These are phyloP conservation scores for Patella depressa DNA, from an alignment of 2,888 invertebrate genomes.

Conservation along the genomic window DNA sequence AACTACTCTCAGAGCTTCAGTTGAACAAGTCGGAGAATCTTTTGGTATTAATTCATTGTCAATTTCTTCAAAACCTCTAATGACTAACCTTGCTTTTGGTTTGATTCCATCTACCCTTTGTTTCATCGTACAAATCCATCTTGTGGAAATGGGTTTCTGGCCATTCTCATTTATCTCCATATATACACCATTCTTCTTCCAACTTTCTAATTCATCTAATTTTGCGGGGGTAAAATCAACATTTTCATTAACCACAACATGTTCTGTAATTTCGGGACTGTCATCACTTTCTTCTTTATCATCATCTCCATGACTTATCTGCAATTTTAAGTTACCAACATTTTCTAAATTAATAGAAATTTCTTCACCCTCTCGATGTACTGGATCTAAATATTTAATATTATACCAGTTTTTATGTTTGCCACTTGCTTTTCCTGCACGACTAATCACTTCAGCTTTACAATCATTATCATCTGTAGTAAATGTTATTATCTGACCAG, in stretches of 20 bases:
- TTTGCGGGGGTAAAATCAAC: neutral
- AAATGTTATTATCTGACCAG: neutral
- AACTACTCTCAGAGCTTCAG: slow-evolving; percentile 17
- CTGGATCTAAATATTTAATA: neutral
- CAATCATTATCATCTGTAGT: slow-evolving; percentile 10
- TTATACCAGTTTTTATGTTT: slow-evolving; percentile 22
- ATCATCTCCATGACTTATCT: neutral
- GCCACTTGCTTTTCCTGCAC: slow-evolving; percentile 19
- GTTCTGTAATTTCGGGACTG: neutral
- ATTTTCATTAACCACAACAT: neutral
- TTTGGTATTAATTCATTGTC: neutral
- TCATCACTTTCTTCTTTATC: neutral
- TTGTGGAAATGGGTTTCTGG: slow-evolving; percentile 14
- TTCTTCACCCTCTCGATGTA: neutral
- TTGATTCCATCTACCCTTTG: slow-evolving; percentile 3
- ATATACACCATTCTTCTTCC: slow-evolving; percentile 9
- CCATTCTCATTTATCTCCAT: neutral
- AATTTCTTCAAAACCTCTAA: slow-evolving; percentile 26
- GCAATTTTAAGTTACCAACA: neutral
- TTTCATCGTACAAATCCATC: slow-evolving; percentile 25
- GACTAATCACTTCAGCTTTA: slow-evolving; percentile 14
- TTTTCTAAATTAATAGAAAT: neutral
- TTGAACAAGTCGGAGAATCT: slow-evolving; percentile 22
- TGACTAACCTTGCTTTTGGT: slow-evolving; percentile 24
- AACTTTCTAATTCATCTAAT: slow-evolving; percentile 2